Conservation (phyloP, 1,140 invertebrate species). For the Hylyphantes graminicola region DNA sequence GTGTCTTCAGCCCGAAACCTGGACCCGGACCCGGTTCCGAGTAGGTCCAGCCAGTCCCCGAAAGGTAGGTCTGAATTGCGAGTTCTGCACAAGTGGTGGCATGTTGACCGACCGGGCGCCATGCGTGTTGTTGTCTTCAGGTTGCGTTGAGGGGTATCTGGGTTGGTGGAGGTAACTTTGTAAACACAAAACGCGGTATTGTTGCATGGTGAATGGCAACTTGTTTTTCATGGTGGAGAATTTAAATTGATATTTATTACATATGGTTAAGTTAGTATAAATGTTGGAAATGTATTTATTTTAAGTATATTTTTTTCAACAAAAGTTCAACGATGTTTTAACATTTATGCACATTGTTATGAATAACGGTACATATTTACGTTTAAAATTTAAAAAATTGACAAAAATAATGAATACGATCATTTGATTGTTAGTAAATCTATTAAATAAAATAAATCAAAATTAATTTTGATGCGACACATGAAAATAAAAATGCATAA, state of each 20-base stretch:
- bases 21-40: constrained; percentile 52
- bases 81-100: neutral
- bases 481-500: too few species aligned
- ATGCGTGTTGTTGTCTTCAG: neutral
- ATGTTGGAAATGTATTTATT: neutral
- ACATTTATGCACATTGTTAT: too few species aligned
- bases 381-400: too few species aligned
- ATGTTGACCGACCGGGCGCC: neutral
- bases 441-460: too few species aligned
- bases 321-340: too few species aligned
- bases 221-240: neutral
- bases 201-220: neutral
- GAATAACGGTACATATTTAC: too few species aligned
- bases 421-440: too few species aligned
- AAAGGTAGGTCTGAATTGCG: constrained; percentile 44
- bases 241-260: neutral
- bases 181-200: constrained; percentile 7
- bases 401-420: too few species aligned
- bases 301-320: too few species aligned
- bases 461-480: too few species aligned
- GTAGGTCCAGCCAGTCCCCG: constrained; percentile 36
- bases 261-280: neutral
- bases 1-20: constrained; percentile 52
- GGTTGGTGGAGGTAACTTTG: constrained; percentile 8
- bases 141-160: neutral